Evolutionary conservation across 2,888 invertebrate genomes (phyloP).

Genomic region (Antheraea yamamai): DNA sequence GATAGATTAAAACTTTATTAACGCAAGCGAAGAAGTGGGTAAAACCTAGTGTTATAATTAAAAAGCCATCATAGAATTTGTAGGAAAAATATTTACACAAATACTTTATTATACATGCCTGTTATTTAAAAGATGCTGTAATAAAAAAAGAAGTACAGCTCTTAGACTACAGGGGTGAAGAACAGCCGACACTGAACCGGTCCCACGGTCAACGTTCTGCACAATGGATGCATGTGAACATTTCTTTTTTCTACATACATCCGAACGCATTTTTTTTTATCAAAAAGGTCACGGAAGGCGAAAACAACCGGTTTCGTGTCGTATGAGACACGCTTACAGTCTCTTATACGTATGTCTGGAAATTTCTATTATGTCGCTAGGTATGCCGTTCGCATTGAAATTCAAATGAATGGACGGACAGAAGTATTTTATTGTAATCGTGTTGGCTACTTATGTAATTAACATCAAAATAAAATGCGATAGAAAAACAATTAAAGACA

Average conservation of each 20-base stretch:
- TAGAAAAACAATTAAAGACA: not conserved
- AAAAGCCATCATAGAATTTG: no score
- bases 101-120: no score
- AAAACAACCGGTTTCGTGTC: slow-evolving; percentile 25
- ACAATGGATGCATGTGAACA: slow-evolving; percentile 33
- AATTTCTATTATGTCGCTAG: not conserved
- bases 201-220: slow-evolving; percentile 51
- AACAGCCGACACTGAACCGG: slow-evolving; percentile 46
- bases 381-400: not conserved
- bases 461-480: not conserved
- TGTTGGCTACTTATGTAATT: not conserved
- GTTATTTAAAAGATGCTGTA: not conserved
- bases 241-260: slow-evolving; percentile 27
- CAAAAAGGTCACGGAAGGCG: slow-evolving; percentile 21
- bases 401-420: not conserved
- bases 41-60: no score
- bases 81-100: no score
- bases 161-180: slow-evolving; percentile 25
- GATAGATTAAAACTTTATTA: no score
- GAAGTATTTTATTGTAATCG: not conserved
- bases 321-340: slow-evolving; percentile 3
- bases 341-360: not conserved
- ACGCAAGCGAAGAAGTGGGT: no score
- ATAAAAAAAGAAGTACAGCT: not conserved
- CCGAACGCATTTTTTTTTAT: slow-evolving; percentile 30